These are phyloP conservation scores for Bufotes viridis DNA, from an alignment of 2,797 vertebrate genomes.

Conservation along the genomic window DNA sequence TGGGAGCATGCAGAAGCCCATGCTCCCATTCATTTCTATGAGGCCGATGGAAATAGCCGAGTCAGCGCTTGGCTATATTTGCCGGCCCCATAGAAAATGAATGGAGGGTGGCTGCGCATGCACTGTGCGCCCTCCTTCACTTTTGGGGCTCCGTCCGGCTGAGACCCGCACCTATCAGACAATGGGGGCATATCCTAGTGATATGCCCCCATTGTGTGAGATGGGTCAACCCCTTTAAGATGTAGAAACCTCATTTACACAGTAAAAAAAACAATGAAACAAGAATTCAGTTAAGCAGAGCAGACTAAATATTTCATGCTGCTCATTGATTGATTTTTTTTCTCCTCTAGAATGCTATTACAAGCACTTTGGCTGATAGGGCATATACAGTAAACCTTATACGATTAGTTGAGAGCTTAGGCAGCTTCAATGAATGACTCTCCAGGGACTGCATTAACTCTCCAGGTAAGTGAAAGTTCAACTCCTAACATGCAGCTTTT, in stretches of 20 bases:
- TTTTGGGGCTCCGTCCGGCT: too few relatives aligned
- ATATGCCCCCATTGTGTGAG: too few relatives aligned
- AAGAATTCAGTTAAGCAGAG: conserved; percentile 63
- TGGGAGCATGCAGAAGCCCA: too few relatives aligned
- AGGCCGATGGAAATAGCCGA: too few relatives aligned
- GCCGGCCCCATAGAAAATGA: too few relatives aligned
- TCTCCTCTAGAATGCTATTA: conserved; percentile 62
- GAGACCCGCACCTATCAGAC: too few relatives aligned
- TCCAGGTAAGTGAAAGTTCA: not conserved
- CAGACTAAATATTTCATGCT: conserved; percentile 75
- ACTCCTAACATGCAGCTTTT: not conserved
- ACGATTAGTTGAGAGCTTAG: conserved; percentile 64
- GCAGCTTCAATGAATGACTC: conserved; percentile 63
- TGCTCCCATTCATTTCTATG: too few relatives aligned
- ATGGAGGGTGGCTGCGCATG: too few relatives aligned
- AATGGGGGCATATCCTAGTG: too few relatives aligned
- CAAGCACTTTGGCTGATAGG: conserved; percentile 68
- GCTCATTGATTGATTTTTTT: conserved; percentile 70
- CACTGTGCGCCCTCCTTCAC: too few relatives aligned
- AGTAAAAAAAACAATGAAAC: conserved; percentile 63
- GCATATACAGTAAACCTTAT: conserved; percentile 60
- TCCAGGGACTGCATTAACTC: conserved; percentile 56
- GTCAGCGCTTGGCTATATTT: too few relatives aligned
- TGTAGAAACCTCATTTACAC: conserved; percentile 61
- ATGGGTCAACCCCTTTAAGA: too few relatives aligned